Evolutionary conservation across 2,888 invertebrate genomes (phyloP), one percentile per base, ranked within the genome.

Genomic region (Charanyca ferruginea): DNA sequence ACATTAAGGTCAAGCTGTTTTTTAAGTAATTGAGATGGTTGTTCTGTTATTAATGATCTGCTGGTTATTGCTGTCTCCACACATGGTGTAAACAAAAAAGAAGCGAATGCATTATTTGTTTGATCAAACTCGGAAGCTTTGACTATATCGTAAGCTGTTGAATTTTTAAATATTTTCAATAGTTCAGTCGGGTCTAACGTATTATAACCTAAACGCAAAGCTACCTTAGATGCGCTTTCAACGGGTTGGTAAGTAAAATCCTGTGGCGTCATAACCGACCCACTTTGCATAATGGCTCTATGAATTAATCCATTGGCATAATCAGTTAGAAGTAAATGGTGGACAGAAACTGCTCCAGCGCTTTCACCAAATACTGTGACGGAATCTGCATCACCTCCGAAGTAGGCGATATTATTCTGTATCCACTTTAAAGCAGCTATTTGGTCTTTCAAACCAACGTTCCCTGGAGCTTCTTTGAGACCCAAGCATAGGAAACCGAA

Each of bases 321-420:
- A 16, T 86, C 73, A 3, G 87, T 84, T 3, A 87, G 73, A 18
- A 89, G 71, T 45, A 91, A 83, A 54, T 83, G 83, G 51, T 83
- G 80, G 1, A 85, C 63, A 20, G 85, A 81, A 11, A 77, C 77
- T 9, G 85, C 88, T 11, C 91, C 91, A 49, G 85, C 87, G 51
- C 90, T 91, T 72, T 89, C 85, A 9, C 91, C 91, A 66, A 87
- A 86, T 32, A 91, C 67, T 32, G 91, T 91, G 2, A 91, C 83
- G 20, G 79, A 83, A 49, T 85, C 66, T 4, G 90, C 85, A 78
- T 91, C 81, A n/a, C 91, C 91, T 16, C 90, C 88, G 44, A 91
- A 91, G 45, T 76, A 63, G 1, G 81, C 70, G 23, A 91, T 90
- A 63, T 91, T 90, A 11, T 84, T 80, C 44, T 88, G 81, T 8